Conservation (phyloP, 2,888 invertebrate species). For the Drosophila putrida region DNA sequence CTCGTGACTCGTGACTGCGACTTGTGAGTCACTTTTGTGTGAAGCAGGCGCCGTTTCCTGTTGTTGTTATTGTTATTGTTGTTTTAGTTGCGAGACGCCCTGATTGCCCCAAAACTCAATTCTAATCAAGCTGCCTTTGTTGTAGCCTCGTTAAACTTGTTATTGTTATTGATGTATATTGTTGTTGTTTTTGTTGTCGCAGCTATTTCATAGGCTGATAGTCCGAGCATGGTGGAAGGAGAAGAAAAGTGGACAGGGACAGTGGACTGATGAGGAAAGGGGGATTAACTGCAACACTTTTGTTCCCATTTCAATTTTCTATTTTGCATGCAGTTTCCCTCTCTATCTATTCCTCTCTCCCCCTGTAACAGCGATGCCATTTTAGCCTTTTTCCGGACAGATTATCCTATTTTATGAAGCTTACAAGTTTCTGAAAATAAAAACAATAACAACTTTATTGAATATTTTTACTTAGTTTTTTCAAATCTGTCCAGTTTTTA, state of each 20-base stretch:
- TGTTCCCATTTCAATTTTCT: conserved; percentile 27
- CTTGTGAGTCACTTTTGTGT: conserved; percentile 30
- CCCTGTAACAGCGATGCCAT: not conserved
- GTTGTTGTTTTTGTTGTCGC: conserved; percentile 10
- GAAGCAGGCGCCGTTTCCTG: conserved; percentile 36
- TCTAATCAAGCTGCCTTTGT: conserved; percentile 29
- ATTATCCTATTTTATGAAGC: too few relatives aligned
- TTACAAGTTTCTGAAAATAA: too few relatives aligned
- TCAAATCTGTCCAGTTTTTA: too few relatives aligned
- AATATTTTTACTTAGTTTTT: too few relatives aligned
- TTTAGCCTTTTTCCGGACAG: too few relatives aligned
- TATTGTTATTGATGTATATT: conserved; percentile 16
- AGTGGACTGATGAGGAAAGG: not conserved
- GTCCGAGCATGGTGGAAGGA: not conserved
- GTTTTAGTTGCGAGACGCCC: conserved; percentile 31
- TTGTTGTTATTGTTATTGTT: conserved; percentile 36
- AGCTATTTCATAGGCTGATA: conserved; percentile 32
- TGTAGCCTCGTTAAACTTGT: conserved; percentile 15
- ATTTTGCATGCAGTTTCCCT: conserved; percentile 24
- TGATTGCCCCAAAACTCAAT: conserved; percentile 10
- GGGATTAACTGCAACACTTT: conserved; percentile 6
- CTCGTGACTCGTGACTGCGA: conserved; percentile 22
- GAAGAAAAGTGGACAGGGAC: too few relatives aligned
- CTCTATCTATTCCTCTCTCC: not conserved
- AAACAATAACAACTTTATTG: too few relatives aligned